phyloP scores from a whole-genome alignment of 2,113 vertebrate species.

The Falcunculus frontatus region DNA sequence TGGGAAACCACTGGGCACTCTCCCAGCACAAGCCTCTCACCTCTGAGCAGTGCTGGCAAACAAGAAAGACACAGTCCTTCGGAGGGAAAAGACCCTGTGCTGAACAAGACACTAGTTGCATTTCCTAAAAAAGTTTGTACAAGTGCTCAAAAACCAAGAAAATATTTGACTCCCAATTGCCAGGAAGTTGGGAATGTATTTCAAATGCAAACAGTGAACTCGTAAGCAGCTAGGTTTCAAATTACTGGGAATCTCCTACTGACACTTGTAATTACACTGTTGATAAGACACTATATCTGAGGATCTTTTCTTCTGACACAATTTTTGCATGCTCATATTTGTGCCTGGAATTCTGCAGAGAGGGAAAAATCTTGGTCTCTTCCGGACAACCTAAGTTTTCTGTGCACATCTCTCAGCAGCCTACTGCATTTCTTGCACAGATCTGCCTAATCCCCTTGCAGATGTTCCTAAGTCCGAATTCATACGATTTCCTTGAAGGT shows the following conservation, averaged over 20 bases:
- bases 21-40: not conserved
- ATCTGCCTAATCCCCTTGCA: not conserved
- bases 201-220: not conserved
- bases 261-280: not conserved
- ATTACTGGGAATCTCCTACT: not conserved
- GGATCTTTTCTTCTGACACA: not conserved
- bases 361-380: not conserved
- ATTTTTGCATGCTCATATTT: not conserved
- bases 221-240: not conserved
- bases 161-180: not conserved
- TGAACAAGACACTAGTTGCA: not conserved
- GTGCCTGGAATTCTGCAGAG: not conserved
- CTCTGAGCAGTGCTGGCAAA: not conserved
- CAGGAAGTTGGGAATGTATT: not conserved
- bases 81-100: not conserved
- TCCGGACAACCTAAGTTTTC: not conserved
- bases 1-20: not conserved
- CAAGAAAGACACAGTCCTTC: not conserved
- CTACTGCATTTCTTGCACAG: not conserved
- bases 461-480: not conserved
- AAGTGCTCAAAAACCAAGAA: not conserved
- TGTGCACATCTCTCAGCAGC: not conserved
- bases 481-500: not conserved
- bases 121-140: not conserved
- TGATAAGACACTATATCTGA: not conserved